Evolutionary conservation across 2,888 invertebrate species (phyloP), one percentile per base, ranked within the genome.

Genomic region (Exephanes ischioxanthus): DNA sequence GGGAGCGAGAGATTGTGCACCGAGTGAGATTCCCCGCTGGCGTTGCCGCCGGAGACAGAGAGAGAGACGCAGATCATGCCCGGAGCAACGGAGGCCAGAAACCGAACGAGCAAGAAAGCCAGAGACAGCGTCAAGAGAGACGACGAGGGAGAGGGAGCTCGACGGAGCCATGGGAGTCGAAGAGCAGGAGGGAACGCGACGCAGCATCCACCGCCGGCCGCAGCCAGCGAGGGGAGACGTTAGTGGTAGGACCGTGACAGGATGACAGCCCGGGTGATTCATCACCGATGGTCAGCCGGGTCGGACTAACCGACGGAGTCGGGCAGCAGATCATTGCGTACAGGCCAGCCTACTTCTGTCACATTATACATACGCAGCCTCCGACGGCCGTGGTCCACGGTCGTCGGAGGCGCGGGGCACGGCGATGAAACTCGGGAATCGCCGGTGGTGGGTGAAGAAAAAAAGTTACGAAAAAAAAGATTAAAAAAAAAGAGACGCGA

Each of bases 211-310:
- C 71, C 22, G 37, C 80, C 33, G 71, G 75, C 85, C 48, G 51
- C 76, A 85, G 63, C 77, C 55, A 70, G 51, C 71, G 83, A 70
- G 83, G 85, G 79, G 80, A 81, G 84, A 81, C 84, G 86, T 86
- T 81, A 81, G 86, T 75, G 86, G 84, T 85, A 76, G 79, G 45
- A 71, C 75, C 83, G 86, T 86, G 86, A 87, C 87, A 87, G 86
- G 85, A 85, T 83, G 87, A 87, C 87, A 87, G 87, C 83, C 79
- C 77, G 78, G 86, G 87, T 87, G 87, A 87, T 87, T 86, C 87
- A 87, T 87, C 87, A 85, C 87, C 86, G 81, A 84, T 83, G 88
- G 88, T 82, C 88, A 87, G 82, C 80, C 87, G 68, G 86, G 73
- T 72, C 70, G 66, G 81, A 78, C 83, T 86, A 82, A 83, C 87